Percentiles rank a stretch among this genome's conserved stretches.
Evolutionary conservation across 2,797 vertebrate genomes (phyloP).

Genomic region (Hyperoplus immaculatus): DNA sequence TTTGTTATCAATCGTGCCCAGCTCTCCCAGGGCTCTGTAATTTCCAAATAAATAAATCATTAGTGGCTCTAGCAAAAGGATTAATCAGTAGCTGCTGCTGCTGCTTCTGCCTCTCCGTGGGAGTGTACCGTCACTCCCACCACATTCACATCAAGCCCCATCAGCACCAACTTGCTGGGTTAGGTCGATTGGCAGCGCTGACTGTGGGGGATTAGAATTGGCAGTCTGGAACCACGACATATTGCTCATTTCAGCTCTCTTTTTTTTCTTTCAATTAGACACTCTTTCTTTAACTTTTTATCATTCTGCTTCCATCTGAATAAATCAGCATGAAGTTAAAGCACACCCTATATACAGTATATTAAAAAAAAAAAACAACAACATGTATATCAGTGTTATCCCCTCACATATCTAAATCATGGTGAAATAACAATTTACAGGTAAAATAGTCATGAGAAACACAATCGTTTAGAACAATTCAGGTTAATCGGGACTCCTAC

Average conservation of each 20-base stretch:
- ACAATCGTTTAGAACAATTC: not conserved
- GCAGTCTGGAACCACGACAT: slow-evolving; percentile 41
- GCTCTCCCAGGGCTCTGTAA: slow-evolving; percentile 74
- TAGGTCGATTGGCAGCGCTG: slow-evolving; percentile 45
- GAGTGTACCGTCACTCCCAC: slow-evolving; percentile 69
- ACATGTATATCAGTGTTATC: slow-evolving; percentile 4
- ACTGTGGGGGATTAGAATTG: slow-evolving; percentile 56
- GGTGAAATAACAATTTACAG: slow-evolving; percentile 6
- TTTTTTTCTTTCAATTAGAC: slow-evolving; percentile 35
- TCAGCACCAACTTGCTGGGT: slow-evolving; percentile 54
- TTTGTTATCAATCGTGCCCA: slow-evolving; percentile 77
- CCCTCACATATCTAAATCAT: slow-evolving; percentile 8
- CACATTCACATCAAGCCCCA: slow-evolving; percentile 72
- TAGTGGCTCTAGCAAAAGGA: slow-evolving; percentile 72
- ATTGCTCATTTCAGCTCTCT: slow-evolving; percentile 41
- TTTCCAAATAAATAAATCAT: slow-evolving; percentile 85
- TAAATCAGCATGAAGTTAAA: slow-evolving; percentile 23
- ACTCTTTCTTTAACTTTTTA: slow-evolving; percentile 21
- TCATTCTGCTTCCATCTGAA: slow-evolving; percentile 14
- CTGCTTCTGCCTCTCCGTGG: slow-evolving; percentile 59
- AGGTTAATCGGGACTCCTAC: not conserved
- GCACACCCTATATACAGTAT: slow-evolving; percentile 32
- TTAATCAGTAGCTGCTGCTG: slow-evolving; percentile 75
- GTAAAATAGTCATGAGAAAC: not conserved
- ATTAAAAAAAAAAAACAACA: too few relatives aligned